Percentiles rank a stretch among this genome's conserved stretches.
Conservation (phyloP, 1,140 invertebrate genomes). For the Pemphigus obesinymphae region DNA sequence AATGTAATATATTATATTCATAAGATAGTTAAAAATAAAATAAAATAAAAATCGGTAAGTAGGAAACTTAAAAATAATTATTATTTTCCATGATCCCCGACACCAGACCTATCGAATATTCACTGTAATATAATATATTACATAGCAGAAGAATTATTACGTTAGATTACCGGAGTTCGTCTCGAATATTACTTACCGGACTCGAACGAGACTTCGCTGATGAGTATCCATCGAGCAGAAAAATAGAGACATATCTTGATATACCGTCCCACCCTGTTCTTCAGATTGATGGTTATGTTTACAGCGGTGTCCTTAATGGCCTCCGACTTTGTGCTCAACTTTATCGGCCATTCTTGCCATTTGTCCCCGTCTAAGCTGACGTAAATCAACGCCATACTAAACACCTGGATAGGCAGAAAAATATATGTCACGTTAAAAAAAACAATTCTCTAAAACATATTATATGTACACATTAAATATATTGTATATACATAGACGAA, state of each 20-base stretch:
- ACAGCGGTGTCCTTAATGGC: constrained; percentile 49
- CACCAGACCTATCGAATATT: neutral
- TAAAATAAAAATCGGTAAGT: too few species aligned
- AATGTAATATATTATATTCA: too few species aligned
- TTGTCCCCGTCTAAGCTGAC: constrained; percentile 74
- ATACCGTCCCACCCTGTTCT: constrained; percentile 69
- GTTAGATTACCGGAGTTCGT: neutral
- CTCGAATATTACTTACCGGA: constrained; percentile 58
- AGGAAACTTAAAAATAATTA: too few species aligned
- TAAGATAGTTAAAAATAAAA: too few species aligned
- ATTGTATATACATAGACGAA: neutral
- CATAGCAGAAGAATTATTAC: neutral
- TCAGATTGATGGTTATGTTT: constrained; percentile 67
- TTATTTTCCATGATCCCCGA: too few species aligned
- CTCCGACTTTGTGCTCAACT: constrained; percentile 48
- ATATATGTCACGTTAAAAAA: constrained; percentile 18
- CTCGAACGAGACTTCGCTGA: constrained; percentile 79
- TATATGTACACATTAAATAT: neutral
- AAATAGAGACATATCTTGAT: constrained; percentile 75
- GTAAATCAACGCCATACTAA: constrained; percentile 64
- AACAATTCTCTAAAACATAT: constrained; percentile 3
- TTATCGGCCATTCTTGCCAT: constrained; percentile 59
- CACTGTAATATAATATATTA: neutral
- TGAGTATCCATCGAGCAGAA: constrained; percentile 78
- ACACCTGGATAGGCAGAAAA: constrained; percentile 56